A percentile compares a stretch with the other conserved stretches of the same genome.
Evolutionary conservation across 2,113 vertebrate species (phyloP).

Genomic region (Thermophis baileyi): DNA sequence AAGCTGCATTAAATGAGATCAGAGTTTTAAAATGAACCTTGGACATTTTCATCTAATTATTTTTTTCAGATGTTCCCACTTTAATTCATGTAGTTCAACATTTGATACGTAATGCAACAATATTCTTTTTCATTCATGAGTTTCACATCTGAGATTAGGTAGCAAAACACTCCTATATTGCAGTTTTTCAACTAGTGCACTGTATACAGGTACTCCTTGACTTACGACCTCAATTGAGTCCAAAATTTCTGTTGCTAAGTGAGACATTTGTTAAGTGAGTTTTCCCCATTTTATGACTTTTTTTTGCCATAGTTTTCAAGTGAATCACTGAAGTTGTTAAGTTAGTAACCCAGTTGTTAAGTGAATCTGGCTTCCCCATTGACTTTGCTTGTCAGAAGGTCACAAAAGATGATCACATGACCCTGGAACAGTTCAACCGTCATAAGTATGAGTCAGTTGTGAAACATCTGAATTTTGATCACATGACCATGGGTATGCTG

Average conservation of each 20-base stretch:
- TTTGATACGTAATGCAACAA: rapidly evolving
- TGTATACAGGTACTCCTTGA: background rate
- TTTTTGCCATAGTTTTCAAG: background rate
- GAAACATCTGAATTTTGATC: background rate
- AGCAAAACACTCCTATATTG: background rate
- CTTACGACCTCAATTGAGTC: background rate
- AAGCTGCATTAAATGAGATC: background rate
- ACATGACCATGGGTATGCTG: background rate
- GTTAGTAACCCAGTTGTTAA: background rate
- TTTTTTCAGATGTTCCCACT: background rate
- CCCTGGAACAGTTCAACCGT: background rate
- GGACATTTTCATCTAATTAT: background rate
- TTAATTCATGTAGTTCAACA: background rate
- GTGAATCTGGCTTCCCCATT: background rate
- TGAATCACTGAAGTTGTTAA: background rate
- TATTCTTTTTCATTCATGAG: background rate
- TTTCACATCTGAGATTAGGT: background rate
- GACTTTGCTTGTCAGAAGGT: background rate
- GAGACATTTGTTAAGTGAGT: background rate
- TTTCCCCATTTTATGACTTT: background rate
- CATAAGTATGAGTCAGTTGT: background rate
- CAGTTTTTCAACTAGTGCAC: background rate
- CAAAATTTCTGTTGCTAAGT: background rate
- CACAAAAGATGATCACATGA: background rate
- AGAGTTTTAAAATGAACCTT: background rate